Evolutionary conservation across 2,113 vertebrate species (phyloP).

Genomic region (Callipepla squamata): DNA sequence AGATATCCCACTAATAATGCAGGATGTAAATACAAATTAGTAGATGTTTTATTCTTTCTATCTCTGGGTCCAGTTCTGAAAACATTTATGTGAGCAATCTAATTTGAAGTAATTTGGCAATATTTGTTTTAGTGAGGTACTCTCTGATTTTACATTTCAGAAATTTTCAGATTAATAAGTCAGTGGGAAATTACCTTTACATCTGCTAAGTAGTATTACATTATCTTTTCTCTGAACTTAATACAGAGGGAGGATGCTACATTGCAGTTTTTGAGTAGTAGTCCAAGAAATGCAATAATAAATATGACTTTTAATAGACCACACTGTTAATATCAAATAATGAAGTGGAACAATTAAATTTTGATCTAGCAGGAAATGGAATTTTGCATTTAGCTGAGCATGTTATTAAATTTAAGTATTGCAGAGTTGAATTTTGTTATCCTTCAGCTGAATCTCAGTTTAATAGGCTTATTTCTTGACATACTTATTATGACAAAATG

Average conservation of each 20-base stretch:
- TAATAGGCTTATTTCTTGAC: constrained; percentile 45
- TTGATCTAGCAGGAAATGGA: constrained; percentile 49
- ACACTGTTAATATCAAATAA: constrained; percentile 39
- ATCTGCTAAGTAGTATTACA: not conserved
- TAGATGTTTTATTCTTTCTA: not conserved
- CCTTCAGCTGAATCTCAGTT: constrained; percentile 23
- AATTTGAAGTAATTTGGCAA: not conserved
- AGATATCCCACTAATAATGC: not conserved
- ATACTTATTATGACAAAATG: not conserved
- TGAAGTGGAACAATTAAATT: constrained; percentile 57
- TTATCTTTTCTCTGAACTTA: not conserved
- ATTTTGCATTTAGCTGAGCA: constrained; percentile 56
- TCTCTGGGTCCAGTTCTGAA: not conserved
- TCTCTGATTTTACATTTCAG: not conserved
- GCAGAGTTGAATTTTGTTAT: constrained; percentile 23
- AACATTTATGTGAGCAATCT: not conserved
- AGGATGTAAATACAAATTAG: not conserved
- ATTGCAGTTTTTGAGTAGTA: not conserved
- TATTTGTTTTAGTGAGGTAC: not conserved
- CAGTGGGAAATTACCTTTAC: not conserved
- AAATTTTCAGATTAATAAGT: not conserved
- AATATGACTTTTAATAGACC: constrained; percentile 31
- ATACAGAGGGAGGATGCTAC: not conserved
- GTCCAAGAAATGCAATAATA: constrained; percentile 23
- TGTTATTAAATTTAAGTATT: constrained; percentile 60